Base-by-base conservation (phyloP, 2,888 invertebrate species). In the Cataglyphis altisquamis region DNA sequence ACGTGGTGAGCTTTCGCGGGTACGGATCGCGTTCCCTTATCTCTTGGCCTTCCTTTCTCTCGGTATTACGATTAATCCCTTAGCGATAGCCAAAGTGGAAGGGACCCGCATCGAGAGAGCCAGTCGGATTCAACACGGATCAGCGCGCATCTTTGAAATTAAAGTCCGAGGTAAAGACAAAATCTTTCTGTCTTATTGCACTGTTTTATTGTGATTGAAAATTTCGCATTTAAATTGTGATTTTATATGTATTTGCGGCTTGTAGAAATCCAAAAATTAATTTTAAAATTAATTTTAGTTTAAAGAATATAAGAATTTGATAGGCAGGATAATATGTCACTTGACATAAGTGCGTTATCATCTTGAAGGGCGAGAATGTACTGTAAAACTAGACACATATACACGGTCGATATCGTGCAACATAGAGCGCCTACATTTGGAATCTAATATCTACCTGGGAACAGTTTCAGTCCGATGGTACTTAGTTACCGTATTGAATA, bases 1-100 rank as follows among this genome's bases (percentile, higher is more conserved):
- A 93, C 93, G 93, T 93, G 93, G 93, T 91, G 92, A 90, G 84
- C 89, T 86, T 90, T 88, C 90, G 90, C 91, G 91, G 89, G 90
- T 88, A 86, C 91, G 90, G 92, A 90, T 88, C 91, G 88, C 55
- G 55, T 86, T 85, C 82, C 81, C 63, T 83, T 62, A 72, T 84
- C 48, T 41, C 41, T 52, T 82, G 82, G 80, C 48, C 64, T 80
- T 39, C n/a, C 18, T 64, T 68, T 70, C 32, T 36, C 52, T 32
- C 41, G 32, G 12, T 41, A 18, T n/a, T 52, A n/a, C 48, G n/a
- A 2, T n/a, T n/a, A n/a, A 6, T 52, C 6, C n/a, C n/a, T 52
- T n/a, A 8, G n/a, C n/a, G 18, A 21, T 9, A 15, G 9, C 63
- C 25, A 25, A 25, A 25, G 39, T 60, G 41, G 52, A 57, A 39